Base-by-base conservation (phyloP, 2,113 vertebrate species). In the Albula goreensis region DNA sequence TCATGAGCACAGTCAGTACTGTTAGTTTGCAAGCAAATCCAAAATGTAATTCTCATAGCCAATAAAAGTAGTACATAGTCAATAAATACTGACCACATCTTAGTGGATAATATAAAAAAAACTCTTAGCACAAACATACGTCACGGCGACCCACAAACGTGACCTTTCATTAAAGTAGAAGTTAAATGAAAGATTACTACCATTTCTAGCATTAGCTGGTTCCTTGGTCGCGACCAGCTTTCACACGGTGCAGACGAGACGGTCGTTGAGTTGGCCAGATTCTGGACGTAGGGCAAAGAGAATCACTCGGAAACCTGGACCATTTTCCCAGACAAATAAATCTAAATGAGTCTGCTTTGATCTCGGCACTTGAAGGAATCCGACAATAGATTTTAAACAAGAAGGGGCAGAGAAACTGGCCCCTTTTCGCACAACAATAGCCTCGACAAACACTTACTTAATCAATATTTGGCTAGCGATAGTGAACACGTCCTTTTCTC, bases 391-490 rank as follows among this genome's bases (percentile, higher is more conserved):
- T 94, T 94, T 94, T 92, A 94, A 96, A 94, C 95, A 96, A 96
- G 95, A 95, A 96, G 96, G 96, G 96, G 95, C 95, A 95, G 92
- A 93, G 93, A 95, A 96, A 95, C 93, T 93, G 92, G 96, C 96
- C 96, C 96, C 96, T 96, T 94, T 92, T 90, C 91, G 93, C 86
- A 91, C 93, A 95, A 97, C 97, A 98, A 97, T 97, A 94, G 96
- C 94, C 97, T 97, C 96, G 94, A 95, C 97, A 98, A 98, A 98
- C 97, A 97, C 96, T 95, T 97, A 95, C 97, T 98, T 98, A 97
- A 99, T 98, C 97, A 99, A 99, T 99, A 99, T 99, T 99, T 99
- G 98, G 97, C 96, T 96, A 98, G 96, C 91, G 92, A 93, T 93
- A 95, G 94, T 96, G 95, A 97, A 99, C 96, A 96, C 95, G 93